Evolutionary conservation across 2,888 invertebrate species (phyloP).

Genomic region (Agrochola circellaris): DNA sequence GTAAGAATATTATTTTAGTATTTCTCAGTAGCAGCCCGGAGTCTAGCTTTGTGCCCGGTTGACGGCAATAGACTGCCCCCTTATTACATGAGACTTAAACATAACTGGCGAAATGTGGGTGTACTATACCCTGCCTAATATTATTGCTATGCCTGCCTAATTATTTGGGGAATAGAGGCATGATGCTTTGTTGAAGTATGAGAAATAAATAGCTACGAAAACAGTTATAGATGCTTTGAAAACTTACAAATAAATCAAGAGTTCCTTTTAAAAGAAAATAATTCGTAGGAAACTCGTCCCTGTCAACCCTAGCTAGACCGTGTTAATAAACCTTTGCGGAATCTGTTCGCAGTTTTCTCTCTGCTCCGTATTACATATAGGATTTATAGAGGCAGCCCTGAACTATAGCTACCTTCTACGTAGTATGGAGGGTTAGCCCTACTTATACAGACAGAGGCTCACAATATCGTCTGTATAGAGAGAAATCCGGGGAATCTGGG

Average conservation of each 20-base stretch:
- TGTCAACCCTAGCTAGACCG: slow-evolving; percentile 58
- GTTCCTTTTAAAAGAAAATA: not conserved
- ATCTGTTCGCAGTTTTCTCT: slow-evolving; percentile 68
- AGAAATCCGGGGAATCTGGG: slow-evolving; percentile 55
- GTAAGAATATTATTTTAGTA: no score
- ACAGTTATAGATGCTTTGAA: not conserved
- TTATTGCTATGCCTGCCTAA: no score
- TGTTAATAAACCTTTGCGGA: slow-evolving; percentile 69
- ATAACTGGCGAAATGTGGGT: no score
- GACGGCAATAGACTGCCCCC: no score
- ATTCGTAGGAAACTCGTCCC: not conserved
- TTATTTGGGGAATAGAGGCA: no score
- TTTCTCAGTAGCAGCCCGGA: no score
- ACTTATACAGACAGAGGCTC: slow-evolving; percentile 57
- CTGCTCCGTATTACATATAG: slow-evolving; percentile 55
- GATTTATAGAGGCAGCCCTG: slow-evolving; percentile 47
- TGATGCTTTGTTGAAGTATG: no score
- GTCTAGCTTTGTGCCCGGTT: no score
- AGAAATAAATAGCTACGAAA: not conserved
- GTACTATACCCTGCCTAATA: no score
- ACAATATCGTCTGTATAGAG: slow-evolving; percentile 63
- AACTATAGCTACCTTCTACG: slow-evolving; percentile 26
- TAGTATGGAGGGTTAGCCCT: slow-evolving; percentile 59
- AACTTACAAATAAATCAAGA: not conserved
- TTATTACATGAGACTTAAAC: no score